phyloP scores from a whole-genome alignment of 2,113 vertebrate species.

The Craseonycteris thonglongyai region DNA sequence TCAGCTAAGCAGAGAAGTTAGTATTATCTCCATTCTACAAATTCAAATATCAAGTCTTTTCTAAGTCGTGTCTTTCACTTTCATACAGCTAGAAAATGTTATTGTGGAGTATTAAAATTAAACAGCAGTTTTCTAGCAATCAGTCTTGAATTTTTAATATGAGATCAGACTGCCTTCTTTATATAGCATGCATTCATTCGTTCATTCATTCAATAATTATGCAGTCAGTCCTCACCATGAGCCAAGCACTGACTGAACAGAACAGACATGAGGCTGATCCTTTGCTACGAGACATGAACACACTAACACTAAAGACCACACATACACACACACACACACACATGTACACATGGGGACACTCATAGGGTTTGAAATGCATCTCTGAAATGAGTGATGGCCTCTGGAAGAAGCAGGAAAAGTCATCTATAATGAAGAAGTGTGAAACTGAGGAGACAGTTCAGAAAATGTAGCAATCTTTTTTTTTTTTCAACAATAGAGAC shows the following conservation, averaged over 20 bases:
- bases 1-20: neutral
- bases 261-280: neutral
- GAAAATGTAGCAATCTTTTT: neutral
- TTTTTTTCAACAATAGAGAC: neutral
- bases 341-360: fast-evolving
- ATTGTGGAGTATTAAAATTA: neutral
- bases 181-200: neutral
- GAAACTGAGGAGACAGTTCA: neutral
- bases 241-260: neutral
- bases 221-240: neutral
- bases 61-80: neutral
- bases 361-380: neutral
- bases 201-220: neutral
- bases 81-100: neutral
- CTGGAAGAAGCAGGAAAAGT: neutral
- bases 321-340: no score
- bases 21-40: neutral
- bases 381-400: neutral
- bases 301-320: neutral
- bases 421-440: neutral
- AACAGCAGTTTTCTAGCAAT: neutral
- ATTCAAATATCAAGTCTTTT: neutral
- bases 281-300: neutral
- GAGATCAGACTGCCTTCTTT: neutral
- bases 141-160: neutral